phyloP scores from a whole-genome alignment of 1,140 invertebrate genomes.

The Anoplophora glabripennis region DNA sequence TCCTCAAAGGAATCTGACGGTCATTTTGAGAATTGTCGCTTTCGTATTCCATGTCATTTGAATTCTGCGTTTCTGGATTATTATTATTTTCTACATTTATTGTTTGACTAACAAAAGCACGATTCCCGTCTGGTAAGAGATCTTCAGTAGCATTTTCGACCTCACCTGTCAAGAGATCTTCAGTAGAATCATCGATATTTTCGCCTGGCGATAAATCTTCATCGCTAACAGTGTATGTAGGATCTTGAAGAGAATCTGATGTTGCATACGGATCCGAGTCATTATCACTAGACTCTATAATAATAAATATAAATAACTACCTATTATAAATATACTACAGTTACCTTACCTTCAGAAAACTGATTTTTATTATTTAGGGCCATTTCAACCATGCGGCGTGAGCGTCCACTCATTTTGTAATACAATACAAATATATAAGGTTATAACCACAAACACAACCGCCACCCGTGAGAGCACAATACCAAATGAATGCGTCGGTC shows the following conservation, averaged over 20 bases:
- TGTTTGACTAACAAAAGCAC: too few relatives aligned
- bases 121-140: too few relatives aligned
- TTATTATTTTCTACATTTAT: too few relatives aligned
- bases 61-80: too few relatives aligned
- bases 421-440: background rate
- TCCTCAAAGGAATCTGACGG: too few relatives aligned
- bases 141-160: too few relatives aligned
- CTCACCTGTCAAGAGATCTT: too few relatives aligned
- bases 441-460: background rate
- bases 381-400: conserved; percentile 3
- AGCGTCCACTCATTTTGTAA: background rate
- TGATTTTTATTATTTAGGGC: conserved; percentile 6
- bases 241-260: background rate
- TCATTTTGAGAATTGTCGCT: too few relatives aligned
- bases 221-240: background rate
- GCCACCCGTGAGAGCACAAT: too few relatives aligned
- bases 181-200: too few relatives aligned
- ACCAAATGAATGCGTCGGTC: too few relatives aligned
- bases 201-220: background rate
- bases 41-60: too few relatives aligned
- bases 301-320: conserved; percentile 1
- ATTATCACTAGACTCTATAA: background rate
- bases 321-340: background rate
- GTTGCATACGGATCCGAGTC: conserved; percentile 1
- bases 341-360: background rate